phyloP scores from a whole-genome alignment of 2,797 vertebrate genomes.

The Bradypus variegatus region DNA sequence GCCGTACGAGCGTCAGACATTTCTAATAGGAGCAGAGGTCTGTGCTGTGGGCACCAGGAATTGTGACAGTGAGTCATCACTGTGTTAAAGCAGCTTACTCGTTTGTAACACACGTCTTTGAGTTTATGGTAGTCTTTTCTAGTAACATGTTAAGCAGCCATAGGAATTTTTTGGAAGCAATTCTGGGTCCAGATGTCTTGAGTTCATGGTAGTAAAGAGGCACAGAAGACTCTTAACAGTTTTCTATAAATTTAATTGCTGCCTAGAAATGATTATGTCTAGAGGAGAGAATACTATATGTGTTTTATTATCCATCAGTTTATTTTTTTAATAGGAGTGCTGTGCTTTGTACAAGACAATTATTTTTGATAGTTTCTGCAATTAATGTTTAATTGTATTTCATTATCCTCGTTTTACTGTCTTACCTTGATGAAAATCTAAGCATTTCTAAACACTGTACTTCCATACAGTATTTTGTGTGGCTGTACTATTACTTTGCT shows the following conservation, averaged over 20 bases:
- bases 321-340: conserved; percentile 68
- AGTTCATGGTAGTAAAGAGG: conserved; percentile 62
- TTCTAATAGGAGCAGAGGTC: neutral
- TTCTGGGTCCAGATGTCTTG: conserved; percentile 55
- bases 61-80: neutral
- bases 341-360: conserved; percentile 75
- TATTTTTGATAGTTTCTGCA: conserved; percentile 77
- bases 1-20: neutral
- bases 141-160: conserved; percentile 45
- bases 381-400: conserved; percentile 79
- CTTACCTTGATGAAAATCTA: conserved; percentile 67
- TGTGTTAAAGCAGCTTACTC: neutral
- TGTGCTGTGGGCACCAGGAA: neutral
- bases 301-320: conserved; percentile 72
- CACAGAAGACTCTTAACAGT: conserved; percentile 69
- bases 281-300: conserved; percentile 67
- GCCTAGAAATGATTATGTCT: conserved; percentile 70
- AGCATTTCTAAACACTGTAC: conserved; percentile 63
- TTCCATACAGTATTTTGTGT: conserved; percentile 3
- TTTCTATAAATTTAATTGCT: conserved; percentile 73
- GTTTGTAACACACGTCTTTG: conserved; percentile 38
- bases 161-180: conserved; percentile 47
- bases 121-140: conserved; percentile 56
- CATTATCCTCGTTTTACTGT: conserved; percentile 72
- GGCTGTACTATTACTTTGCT: conserved; percentile 42